Conservation (phyloP, 2,113 vertebrate species). For the Himantopus leucocephalus region DNA sequence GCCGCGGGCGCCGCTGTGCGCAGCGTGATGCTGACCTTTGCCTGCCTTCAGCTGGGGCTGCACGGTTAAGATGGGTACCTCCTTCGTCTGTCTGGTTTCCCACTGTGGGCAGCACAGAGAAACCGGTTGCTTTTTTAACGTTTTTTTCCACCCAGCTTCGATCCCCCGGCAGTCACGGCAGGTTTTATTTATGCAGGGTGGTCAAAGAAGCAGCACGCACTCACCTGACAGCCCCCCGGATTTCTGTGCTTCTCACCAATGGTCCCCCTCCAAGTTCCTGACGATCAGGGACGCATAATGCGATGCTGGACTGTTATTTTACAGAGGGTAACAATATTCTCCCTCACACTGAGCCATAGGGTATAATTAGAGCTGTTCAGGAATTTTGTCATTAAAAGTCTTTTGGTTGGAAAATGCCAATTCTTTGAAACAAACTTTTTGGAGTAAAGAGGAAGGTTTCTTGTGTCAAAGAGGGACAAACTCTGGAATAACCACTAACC, state of each 20-base stretch:
- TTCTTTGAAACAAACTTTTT: neutral
- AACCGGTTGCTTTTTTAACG: neutral
- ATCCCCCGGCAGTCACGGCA: rapidly evolving
- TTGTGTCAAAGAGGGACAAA: neutral
- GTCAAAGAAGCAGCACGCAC: neutral
- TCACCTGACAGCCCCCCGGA: neutral
- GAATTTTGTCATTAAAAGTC: constrained; percentile 24
- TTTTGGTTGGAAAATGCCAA: constrained; percentile 12
- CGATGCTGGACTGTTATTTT: neutral
- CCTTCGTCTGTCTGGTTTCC: neutral
- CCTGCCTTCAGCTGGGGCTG: neutral
- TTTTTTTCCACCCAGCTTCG: neutral
- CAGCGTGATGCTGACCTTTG: neutral
- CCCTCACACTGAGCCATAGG: neutral
- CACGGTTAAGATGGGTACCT: neutral
- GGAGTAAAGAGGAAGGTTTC: neutral
- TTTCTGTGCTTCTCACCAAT: neutral
- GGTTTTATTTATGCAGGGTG: neutral
- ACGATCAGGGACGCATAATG: neutral
- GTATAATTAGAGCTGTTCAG: constrained; percentile 33
- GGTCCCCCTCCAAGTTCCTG: neutral
- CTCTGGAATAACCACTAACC: neutral
- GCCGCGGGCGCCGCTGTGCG: neutral
- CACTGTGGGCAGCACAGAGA: neutral
- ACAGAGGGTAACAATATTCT: neutral